phyloP scores from a whole-genome alignment of 1,140 invertebrate genomes.

The Mylabris phalerata region DNA sequence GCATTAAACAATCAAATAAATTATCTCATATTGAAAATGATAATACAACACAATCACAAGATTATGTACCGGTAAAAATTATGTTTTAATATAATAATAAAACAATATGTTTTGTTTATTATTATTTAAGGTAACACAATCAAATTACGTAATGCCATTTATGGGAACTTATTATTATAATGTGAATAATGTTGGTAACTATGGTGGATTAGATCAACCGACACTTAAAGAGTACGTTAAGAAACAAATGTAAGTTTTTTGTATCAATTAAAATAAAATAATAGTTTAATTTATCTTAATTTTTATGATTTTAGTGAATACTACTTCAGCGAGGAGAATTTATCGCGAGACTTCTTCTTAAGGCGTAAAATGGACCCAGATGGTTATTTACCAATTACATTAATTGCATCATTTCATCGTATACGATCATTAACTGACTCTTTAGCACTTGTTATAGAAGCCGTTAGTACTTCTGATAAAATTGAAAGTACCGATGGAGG shows the following conservation, averaged over 20 bases:
- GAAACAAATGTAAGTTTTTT: constrained; percentile 69
- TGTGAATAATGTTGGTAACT: constrained; percentile 45
- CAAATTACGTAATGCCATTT: constrained; percentile 50
- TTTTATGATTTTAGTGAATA: constrained; percentile 76
- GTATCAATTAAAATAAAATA: background rate
- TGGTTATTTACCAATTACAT: constrained; percentile 84
- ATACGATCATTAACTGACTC: constrained; percentile 83
- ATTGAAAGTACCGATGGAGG: constrained; percentile 72
- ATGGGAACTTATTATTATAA: constrained; percentile 57
- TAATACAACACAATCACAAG: constrained; percentile 37
- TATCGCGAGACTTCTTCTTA: constrained; percentile 92
- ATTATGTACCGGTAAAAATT: constrained; percentile 45
- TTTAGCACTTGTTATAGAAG: constrained; percentile 71
- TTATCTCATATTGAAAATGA: constrained; percentile 39
- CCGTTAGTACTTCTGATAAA: constrained; percentile 73
- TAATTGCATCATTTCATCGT: constrained; percentile 94
- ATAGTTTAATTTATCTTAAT: constrained; percentile 7
- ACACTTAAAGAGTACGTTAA: constrained; percentile 70
- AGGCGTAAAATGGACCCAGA: constrained; percentile 92
- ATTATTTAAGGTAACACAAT: constrained; percentile 15
- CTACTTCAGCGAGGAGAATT: constrained; percentile 97
- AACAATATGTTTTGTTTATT: background rate
- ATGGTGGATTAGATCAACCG: constrained; percentile 47
- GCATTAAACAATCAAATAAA: constrained; percentile 29
- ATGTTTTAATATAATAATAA: background rate